Evolutionary conservation across 1,140 invertebrate species (phyloP).

Genomic region (Drosophila prosaltans): DNA sequence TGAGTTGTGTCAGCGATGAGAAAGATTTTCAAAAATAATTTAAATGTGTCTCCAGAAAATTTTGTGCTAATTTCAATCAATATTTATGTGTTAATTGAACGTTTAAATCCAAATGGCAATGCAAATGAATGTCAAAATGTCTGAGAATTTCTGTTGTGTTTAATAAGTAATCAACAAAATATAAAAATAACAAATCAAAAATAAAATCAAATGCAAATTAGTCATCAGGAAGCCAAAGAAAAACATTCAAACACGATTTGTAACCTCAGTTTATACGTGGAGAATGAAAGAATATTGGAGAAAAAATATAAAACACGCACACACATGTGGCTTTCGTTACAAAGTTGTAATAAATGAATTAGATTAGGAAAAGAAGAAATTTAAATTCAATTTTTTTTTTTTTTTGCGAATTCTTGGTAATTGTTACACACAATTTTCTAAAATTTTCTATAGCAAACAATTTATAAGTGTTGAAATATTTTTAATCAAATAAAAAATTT

Average conservation of each 20-base stretch:
- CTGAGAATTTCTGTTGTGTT: neutral
- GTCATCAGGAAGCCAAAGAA: conserved; percentile 4
- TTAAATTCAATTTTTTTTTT: too few relatives aligned
- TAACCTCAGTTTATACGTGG: neutral
- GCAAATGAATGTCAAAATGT: conserved; percentile 10
- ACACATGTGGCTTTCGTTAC: neutral
- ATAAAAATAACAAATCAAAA: too few relatives aligned
- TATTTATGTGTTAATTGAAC: conserved; percentile 19
- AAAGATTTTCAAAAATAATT: conserved; percentile 4
- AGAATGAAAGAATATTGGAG: too few relatives aligned
- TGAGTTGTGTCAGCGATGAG: neutral
- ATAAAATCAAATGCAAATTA: conserved; percentile 4
- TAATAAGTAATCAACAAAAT: too few relatives aligned
- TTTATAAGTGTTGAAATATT: too few relatives aligned
- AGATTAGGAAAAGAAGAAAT: too few relatives aligned
- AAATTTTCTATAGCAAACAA: too few relatives aligned
- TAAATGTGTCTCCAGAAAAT: neutral
- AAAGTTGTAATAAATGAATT: neutral
- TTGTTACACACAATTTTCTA: too few relatives aligned
- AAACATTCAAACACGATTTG: neutral
- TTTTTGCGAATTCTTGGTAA: too few relatives aligned
- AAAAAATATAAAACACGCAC: too few relatives aligned
- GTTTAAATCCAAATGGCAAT: conserved; percentile 4
- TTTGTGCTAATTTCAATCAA: conserved; percentile 6
- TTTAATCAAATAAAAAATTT: too few relatives aligned